Percentiles rank a stretch among this genome's conserved stretches.
Evolutionary conservation across 1,140 invertebrate genomes (phyloP).

Genomic region (roundworm (Caenorhabditis elegans)): DNA sequence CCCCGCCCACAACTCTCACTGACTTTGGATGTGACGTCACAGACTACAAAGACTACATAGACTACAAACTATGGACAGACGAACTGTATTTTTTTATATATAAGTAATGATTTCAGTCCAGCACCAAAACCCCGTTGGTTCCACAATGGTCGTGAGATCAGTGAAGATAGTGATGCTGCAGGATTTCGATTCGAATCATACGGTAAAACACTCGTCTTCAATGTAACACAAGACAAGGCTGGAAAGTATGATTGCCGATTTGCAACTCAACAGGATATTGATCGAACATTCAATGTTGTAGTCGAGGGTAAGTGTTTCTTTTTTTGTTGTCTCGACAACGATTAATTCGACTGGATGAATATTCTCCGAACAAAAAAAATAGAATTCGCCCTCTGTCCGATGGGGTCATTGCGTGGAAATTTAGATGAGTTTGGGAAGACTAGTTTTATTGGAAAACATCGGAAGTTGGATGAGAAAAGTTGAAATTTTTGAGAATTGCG

Average conservation of each 20-base stretch:
- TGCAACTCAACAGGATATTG: slow-evolving; percentile 58
- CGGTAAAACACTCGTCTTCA: slow-evolving; percentile 65
- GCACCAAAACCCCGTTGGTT: slow-evolving; percentile 62
- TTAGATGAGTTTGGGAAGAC: not conserved
- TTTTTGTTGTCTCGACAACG: no score
- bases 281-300: slow-evolving; percentile 61
- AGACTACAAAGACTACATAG: no score
- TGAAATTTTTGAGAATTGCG: not conserved
- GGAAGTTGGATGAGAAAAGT: not conserved
- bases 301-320: slow-evolving; percentile 58
- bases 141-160: slow-evolving; percentile 62
- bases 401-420: slow-evolving; percentile 24
- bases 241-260: slow-evolving; percentile 64
- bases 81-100: no score
- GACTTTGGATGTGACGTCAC: no score
- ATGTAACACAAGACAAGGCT: slow-evolving; percentile 62
- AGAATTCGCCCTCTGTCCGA: not conserved
- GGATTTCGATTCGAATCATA: slow-evolving; percentile 58
- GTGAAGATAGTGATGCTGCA: slow-evolving; percentile 55
- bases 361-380: not conserved
- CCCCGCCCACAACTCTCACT: no score
- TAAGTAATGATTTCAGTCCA: slow-evolving; percentile 62
- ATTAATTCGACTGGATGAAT: not conserved
- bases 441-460: slow-evolving; percentile 8
- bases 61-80: no score